Evolutionary conservation across 2,888 invertebrate species (phyloP).

Genomic region (Blastobasis lacticolella): DNA sequence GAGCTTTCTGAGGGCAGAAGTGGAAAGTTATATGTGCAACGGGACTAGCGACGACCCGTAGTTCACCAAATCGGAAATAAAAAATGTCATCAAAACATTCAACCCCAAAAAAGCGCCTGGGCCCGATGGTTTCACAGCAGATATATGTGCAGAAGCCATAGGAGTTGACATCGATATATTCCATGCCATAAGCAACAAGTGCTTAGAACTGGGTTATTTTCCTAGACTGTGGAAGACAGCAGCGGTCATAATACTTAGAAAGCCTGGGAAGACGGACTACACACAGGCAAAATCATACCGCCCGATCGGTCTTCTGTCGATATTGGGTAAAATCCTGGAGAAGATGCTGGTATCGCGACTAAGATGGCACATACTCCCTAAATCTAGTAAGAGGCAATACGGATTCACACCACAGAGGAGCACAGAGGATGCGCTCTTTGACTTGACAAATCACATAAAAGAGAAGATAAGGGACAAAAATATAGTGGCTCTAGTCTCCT

Average conservation of each 20-base stretch:
- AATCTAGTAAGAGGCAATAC: conserved; percentile 6
- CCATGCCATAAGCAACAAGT: conserved; percentile 5
- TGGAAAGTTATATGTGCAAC: background rate
- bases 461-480: conserved; percentile 1
- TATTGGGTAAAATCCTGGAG: conserved; percentile 12
- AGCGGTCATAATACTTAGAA: conserved; percentile 4
- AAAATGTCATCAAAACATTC: conserved; percentile 1
- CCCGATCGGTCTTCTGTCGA: conserved; percentile 10
- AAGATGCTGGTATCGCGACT: conserved; percentile 8
- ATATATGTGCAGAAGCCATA: conserved; percentile 5
- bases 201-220: conserved; percentile 7
- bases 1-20: background rate
- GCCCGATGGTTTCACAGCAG: conserved; percentile 8
- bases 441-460: conserved; percentile 1
- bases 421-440: conserved; percentile 13
- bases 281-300: conserved; percentile 7
- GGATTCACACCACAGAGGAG: conserved; percentile 11
- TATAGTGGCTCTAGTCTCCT: conserved; percentile 5
- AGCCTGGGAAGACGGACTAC: conserved; percentile 6
- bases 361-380: conserved; percentile 2
- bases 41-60: too few relatives aligned
- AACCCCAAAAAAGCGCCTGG: conserved; percentile 12
- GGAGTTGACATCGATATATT: too few relatives aligned
- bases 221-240: conserved; percentile 10
- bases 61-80: too few relatives aligned